Base-by-base conservation (phyloP, 2,797 vertebrate species). In the Gila robusta region DNA sequence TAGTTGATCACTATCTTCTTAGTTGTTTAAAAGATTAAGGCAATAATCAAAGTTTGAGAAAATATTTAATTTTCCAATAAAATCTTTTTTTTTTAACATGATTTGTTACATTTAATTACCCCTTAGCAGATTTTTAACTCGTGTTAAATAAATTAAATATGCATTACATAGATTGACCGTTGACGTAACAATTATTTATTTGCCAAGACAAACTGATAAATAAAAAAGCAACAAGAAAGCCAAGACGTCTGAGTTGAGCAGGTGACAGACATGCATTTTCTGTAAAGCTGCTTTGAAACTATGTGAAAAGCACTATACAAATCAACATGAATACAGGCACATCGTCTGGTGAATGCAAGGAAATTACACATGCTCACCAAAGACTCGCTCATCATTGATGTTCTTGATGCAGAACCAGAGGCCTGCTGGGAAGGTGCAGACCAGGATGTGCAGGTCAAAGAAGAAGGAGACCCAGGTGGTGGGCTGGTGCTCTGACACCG, bases 381-480 rank as follows among this genome's bases (percentile, higher is more conserved):
- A 97, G 82, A 97, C 96, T 94, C 97, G 95, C 92, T 97, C 97
- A 91, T 97, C 96, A 70, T 96, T 97, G 95, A 97, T 96, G 93
- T 97, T 97, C 94, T 97, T 97, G 96, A 99, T 99, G 94, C 98
- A 99, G 96, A 99, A 99, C 98, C 98, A 99, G 73, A 99, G 97
- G 89, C 98, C 98, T 80, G 98, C 98, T 89, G 98, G 98, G 94
- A 99, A 99, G 82, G 98, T 99, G 96, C 98, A 99, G 87, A 99
- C 98, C 93, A 99, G 95, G 95, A 99, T 99, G 96, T 99, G 98
- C 72, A 99, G 98, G 95, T 99, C 98, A 92, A 99, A 99, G 96
- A 99, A 99, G 96, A 99, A 99, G 90, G 98, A 99, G 88, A 99
- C 98, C 98, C 98, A 99, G 59, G 98, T 99, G 70, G 98, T 99